Base-by-base conservation (phyloP, 2,113 vertebrate species). In the Ictalurus punctatus region DNA sequence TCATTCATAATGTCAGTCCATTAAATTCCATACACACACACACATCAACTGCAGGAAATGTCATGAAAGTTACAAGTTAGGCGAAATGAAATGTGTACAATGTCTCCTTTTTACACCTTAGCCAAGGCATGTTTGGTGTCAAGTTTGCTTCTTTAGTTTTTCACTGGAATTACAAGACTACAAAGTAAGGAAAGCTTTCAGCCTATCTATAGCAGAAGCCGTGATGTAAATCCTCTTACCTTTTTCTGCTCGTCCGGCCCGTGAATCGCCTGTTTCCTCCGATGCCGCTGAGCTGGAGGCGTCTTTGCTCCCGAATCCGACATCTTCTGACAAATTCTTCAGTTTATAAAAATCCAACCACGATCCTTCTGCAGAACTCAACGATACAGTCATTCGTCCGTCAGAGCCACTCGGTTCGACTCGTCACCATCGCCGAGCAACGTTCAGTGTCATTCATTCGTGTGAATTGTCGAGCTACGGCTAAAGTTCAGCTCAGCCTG, bases 201-300 rank as follows among this genome's bases (percentile, higher is more conserved):
- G 63, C 14, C 65, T 52, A 1, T 79, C 76, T 54, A 59, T 27
- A 52, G 40, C 61, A 67, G 13, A 52, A 25, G n/a, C 25, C 3
- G 5, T 14, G 37, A 14, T 25, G 54, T 34, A 23, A 85, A 67
- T 54, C 71, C 80, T 96, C 98, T 98, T 94, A 99, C 98, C 96
- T 96, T 96, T 94, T 99, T 99, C 95, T 99, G 98, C 94, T 99
- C 98, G 94, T 99, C 98, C 95, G 99, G 92, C 90, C 97, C 97
- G 58, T 99, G 98, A 92, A 96, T 95, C 92, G 97, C 97, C 34
- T 95, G 94, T 92, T 97, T 99, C 94, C 95, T 97, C 94, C 96
- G 97, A 93, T 96, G 96, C 87, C 97, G 96, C 92, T 97, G 97
- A 90, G 97, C 96, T 91, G 96, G 96, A 93, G 95, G 95, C 44